A percentile compares a stretch with the other conserved stretches of the same genome.
Evolutionary conservation across 2,113 vertebrate genomes (phyloP).

Genomic region (Murina feae): DNA sequence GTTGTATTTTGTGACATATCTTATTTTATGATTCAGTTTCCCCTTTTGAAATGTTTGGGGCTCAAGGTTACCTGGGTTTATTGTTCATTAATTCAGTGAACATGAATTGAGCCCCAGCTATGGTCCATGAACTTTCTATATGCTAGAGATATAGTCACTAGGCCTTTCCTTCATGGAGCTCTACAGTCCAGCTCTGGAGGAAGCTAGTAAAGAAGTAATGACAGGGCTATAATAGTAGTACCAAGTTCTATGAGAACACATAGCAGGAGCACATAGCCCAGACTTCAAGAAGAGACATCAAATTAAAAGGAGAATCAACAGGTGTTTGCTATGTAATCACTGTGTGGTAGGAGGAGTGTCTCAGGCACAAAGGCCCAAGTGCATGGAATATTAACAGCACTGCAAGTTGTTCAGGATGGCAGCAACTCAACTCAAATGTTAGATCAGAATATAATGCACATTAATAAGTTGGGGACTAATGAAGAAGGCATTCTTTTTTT

Average conservation of each 20-base stretch:
- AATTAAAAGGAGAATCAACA: background rate
- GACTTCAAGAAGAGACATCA: background rate
- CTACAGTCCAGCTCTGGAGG: background rate
- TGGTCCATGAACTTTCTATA: background rate
- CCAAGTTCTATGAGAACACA: background rate
- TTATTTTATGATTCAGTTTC: background rate
- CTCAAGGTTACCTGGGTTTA: background rate
- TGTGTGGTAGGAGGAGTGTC: background rate
- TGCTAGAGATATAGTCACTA: background rate
- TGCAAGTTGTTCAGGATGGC: background rate
- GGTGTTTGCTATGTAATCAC: background rate
- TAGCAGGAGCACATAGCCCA: background rate
- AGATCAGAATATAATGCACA: background rate
- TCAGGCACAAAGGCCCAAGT: background rate
- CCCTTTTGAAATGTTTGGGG: background rate
- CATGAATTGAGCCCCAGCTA: background rate
- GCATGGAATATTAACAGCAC: background rate
- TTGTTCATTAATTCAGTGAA: background rate
- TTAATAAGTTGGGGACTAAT: background rate
- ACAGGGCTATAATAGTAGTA: background rate
- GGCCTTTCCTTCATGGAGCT: background rate
- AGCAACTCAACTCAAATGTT: background rate
- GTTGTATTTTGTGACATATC: background rate
- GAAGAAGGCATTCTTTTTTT: too few relatives aligned
- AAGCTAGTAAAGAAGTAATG: constrained; percentile 3